Conservation (phyloP, 2,888 invertebrate species). For the Formica aserva region DNA sequence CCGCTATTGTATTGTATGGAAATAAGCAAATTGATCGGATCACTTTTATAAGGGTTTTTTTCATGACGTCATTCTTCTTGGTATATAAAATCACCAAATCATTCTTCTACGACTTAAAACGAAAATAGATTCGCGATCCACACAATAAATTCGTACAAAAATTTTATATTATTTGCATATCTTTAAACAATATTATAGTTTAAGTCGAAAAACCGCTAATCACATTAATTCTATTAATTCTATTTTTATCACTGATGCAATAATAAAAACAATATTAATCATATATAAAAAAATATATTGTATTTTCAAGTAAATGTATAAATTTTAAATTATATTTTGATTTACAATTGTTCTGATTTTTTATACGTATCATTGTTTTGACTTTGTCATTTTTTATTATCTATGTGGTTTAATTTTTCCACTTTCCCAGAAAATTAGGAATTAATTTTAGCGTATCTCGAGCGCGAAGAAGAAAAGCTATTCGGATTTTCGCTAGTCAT, state of each 20-base stretch:
- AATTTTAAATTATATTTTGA: background rate
- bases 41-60: slow-evolving; percentile 23
- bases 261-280: slow-evolving; percentile 5
- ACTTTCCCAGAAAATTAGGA: background rate
- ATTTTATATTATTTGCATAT: too few species aligned
- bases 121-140: background rate
- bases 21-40: slow-evolving; percentile 27
- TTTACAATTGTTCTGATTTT: background rate
- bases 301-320: background rate
- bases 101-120: background rate
- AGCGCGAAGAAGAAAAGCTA: background rate
- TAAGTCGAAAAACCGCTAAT: background rate
- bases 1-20: background rate
- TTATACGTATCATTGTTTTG: background rate
- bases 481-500: slow-evolving; percentile 15
- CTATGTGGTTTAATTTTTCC: background rate
- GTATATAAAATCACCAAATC: slow-evolving; percentile 1
- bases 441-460: background rate
- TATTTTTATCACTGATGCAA: background rate
- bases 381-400: background rate
- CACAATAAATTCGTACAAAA: background rate
- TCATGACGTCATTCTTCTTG: slow-evolving; percentile 24
- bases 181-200: background rate
- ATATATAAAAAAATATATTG: background rate
- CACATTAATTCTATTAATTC: background rate